phyloP scores from a whole-genome alignment of 2,113 vertebrate genomes.

The Neomonachus schauinslandi region DNA sequence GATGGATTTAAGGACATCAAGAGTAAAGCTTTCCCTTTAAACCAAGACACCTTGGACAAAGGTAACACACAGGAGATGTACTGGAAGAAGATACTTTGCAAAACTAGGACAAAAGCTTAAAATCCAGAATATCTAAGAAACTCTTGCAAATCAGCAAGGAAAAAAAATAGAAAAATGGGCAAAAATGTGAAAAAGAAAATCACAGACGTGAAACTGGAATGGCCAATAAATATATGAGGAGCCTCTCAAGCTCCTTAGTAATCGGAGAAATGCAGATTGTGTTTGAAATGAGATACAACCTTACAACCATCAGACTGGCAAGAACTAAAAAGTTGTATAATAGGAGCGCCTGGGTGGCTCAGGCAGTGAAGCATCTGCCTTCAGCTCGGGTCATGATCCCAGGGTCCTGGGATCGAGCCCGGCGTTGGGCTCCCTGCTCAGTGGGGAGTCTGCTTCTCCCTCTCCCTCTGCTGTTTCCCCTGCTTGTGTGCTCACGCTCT shows the following conservation, averaged over 20 bases:
- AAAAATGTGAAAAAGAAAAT: slow-evolving; percentile 6
- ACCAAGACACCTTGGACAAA: neutral
- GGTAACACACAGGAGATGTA: neutral
- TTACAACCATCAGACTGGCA: neutral
- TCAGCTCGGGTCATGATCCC: neutral
- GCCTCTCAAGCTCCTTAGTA: neutral
- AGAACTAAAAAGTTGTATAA: neutral
- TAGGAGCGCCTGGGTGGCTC: neutral
- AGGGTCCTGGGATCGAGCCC: neutral
- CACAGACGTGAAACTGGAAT: neutral
- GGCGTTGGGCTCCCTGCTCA: neutral
- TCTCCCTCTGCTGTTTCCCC: neutral
- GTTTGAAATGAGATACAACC: neutral
- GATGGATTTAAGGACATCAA: neutral
- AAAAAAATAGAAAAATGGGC: neutral
- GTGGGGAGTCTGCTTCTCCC: neutral
- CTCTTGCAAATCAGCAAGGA: neutral
- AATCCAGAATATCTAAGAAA: neutral
- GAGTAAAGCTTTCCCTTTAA: neutral
- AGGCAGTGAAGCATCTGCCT: neutral
- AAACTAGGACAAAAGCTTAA: neutral
- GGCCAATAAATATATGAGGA: neutral
- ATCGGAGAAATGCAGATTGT: neutral
- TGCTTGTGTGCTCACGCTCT: neutral
- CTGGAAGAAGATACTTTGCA: neutral